These are phyloP conservation scores for Antechinus stuartii DNA, from an alignment of 2,113 vertebrate genomes.

Conservation along the genomic window DNA sequence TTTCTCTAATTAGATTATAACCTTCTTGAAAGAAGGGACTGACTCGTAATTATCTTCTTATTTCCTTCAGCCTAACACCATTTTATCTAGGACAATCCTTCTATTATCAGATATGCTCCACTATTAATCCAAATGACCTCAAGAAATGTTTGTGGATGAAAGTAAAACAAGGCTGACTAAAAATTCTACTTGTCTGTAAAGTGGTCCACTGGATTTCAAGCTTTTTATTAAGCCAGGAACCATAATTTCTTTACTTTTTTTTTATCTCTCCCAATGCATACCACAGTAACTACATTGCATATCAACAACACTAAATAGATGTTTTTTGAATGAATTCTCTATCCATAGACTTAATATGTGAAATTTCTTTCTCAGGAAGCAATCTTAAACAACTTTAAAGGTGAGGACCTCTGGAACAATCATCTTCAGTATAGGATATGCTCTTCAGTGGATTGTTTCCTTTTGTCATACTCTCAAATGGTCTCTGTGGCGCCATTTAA, in stretches of 20 bases:
- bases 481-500: slow-evolving; percentile 5
- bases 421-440: not conserved
- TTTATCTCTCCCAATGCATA: not conserved
- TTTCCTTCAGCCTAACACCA: not conserved
- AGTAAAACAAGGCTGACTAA: not conserved
- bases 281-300: not conserved
- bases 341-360: not conserved
- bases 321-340: not conserved
- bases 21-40: not conserved
- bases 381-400: not conserved
- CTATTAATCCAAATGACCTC: not conserved
- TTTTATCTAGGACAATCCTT: not conserved
- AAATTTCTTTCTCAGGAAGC: not conserved
- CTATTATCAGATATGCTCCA: not conserved
- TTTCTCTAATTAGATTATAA: not conserved
- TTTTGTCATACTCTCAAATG: not conserved
- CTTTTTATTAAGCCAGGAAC: not conserved
- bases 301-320: not conserved
- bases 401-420: not conserved
- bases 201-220: not conserved
- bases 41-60: not conserved
- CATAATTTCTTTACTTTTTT: not conserved
- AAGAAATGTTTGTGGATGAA: not conserved
- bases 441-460: slow-evolving; percentile 8
- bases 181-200: not conserved